Evolutionary conservation across 2,797 vertebrate species (phyloP), one percentile per base, ranked within the genome.

Genomic region (Gymnopithys bicolor): DNA sequence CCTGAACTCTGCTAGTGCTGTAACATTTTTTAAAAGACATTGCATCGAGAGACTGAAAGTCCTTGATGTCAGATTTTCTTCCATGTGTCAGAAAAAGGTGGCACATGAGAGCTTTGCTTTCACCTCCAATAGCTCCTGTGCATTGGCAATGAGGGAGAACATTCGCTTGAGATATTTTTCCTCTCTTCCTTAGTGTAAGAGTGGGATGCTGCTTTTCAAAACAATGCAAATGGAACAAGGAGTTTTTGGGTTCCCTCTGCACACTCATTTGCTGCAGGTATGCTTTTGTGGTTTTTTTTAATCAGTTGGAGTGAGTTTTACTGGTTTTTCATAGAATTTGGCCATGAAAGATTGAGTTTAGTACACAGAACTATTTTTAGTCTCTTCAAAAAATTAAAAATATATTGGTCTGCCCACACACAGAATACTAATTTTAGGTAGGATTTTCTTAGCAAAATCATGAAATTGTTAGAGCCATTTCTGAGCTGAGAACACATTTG

Each of bases 341-440:
- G 32, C 70, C 28, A 37, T 82, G 79, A 45, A 84, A 87, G 46
- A 82, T 62, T 89, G 93, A 89, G 48, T 45, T 87, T 93, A 74
- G 63, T 82, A 87, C 55, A 63, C 48, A 41, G 22, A 23, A 12
- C 43, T 88, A 84, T 90, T 94, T 93, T 85, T 75, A 58, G 53
- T 82, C 16, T 84, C 63, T 88, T 90, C 25, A 88, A 11, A 89
- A 88, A 86, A 55, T 88, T 89, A 94, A 93, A 95, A 92, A 82
- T 93, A 67, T 13, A 37, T 58, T 60, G 56, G 15, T 73, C 25
- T 92, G 75, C 93, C 92, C 70, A 91, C 92, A 68, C 71, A 53
- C 5, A n/a, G 55, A 73, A 28, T 69, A 33, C 73, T 93, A 80
- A 85, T 86, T 94, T 93, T 93, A 95, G 84, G 43, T 58, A 49